A percentile compares a stretch with the other conserved stretches of the same genome.
Evolutionary conservation across 2,797 vertebrate genomes (phyloP).

Genomic region (Erpetoichthys calabaricus): DNA sequence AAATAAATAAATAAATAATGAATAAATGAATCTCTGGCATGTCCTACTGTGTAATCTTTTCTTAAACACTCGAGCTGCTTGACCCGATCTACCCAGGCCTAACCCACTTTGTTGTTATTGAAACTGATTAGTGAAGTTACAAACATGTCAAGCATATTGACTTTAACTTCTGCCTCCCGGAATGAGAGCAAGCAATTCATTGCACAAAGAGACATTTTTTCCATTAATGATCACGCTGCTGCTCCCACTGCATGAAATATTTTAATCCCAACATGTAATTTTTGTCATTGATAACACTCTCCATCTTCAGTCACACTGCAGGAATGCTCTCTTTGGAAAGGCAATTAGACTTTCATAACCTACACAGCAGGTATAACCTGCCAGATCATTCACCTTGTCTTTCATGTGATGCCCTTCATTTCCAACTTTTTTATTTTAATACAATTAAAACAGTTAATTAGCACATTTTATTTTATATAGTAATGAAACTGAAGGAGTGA

Average conservation of each 20-base stretch:
- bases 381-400: too few relatives aligned
- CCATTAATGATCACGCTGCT: not conserved
- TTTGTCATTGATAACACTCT: not conserved
- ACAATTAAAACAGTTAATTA: too few relatives aligned
- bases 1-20: too few relatives aligned
- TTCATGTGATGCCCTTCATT: too few relatives aligned
- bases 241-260: not conserved
- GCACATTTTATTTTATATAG: too few relatives aligned
- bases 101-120: slow-evolving; percentile 22
- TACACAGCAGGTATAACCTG: too few relatives aligned
- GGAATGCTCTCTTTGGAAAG: too few relatives aligned
- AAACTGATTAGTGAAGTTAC: slow-evolving; percentile 4
- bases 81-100: slow-evolving; percentile 24
- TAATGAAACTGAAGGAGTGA: too few relatives aligned
- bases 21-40: too few relatives aligned
- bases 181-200: not conserved
- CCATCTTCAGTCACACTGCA: too few relatives aligned
- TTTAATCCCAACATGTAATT: not conserved
- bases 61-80: slow-evolving; percentile 18
- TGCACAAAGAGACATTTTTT: not conserved
- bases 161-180: not conserved
- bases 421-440: too few relatives aligned
- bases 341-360: too few relatives aligned
- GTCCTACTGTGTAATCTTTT: slow-evolving; percentile 19
- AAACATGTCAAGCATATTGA: slow-evolving; percentile 2